phyloP scores from a whole-genome alignment of 2,888 invertebrate species.

The Sturmia bella region DNA sequence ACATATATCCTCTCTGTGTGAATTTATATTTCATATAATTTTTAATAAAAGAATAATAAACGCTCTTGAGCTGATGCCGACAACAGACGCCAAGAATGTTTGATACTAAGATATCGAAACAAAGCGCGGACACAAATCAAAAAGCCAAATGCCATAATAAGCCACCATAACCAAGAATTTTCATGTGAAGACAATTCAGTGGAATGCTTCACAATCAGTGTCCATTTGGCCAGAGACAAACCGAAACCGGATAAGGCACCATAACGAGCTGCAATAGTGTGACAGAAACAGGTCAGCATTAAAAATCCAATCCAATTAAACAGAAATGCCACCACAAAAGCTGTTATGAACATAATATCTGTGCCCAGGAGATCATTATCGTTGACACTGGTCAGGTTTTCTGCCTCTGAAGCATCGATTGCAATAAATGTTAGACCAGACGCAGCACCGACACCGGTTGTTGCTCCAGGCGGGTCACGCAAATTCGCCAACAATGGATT shows the following conservation, averaged over 20 bases:
- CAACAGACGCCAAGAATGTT: constrained; percentile 92
- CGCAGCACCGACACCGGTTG: constrained; percentile 71
- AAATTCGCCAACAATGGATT: constrained; percentile 77
- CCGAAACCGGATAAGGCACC: constrained; percentile 96
- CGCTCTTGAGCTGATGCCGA: constrained; percentile 94
- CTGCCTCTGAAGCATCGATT: constrained; percentile 87
- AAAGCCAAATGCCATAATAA: constrained; percentile 94
- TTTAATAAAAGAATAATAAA: constrained; percentile 92
- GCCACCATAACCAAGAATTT: constrained; percentile 96
- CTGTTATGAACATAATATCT: constrained; percentile 95
- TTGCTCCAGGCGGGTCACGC: constrained; percentile 71
- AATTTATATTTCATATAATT: constrained; percentile 7
- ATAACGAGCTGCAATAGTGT: constrained; percentile 95
- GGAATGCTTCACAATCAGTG: constrained; percentile 95
- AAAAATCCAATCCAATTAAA: constrained; percentile 98
- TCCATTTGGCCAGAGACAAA: constrained; percentile 96
- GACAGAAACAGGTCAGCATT: constrained; percentile 95
- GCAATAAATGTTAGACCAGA: constrained; percentile 88
- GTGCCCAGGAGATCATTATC: constrained; percentile 93
- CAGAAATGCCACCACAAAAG: constrained; percentile 96
- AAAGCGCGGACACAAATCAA: constrained; percentile 93
- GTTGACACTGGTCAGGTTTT: constrained; percentile 87
- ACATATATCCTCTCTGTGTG: constrained; percentile 39
- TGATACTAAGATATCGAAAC: constrained; percentile 93
- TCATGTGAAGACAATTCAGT: constrained; percentile 93